These are phyloP conservation scores for Drosophila lacicola DNA, from an alignment of 2,888 invertebrate species.

Conservation along the genomic window DNA sequence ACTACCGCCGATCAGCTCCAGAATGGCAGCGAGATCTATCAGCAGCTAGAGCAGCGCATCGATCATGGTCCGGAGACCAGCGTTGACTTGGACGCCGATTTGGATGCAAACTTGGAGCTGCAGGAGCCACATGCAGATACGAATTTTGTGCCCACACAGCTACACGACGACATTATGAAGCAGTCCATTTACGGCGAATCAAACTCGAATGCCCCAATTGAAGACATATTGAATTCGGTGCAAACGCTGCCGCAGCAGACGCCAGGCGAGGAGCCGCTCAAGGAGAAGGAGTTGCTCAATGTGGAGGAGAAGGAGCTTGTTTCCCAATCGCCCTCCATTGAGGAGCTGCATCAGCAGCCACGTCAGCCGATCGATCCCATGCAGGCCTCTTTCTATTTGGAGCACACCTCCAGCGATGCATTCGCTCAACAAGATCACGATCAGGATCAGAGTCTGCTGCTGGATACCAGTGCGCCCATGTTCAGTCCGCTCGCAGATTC, in stretches of 20 bases:
- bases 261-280: conserved; percentile 53
- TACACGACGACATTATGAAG: conserved; percentile 73
- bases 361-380: conserved; percentile 63
- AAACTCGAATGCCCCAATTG: conserved; percentile 63
- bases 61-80: conserved; percentile 81
- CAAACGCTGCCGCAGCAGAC: conserved; percentile 79
- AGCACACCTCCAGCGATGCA: conserved; percentile 64
- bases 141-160: conserved; percentile 9
- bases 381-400: conserved; percentile 79
- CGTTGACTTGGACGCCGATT: conserved; percentile 67
- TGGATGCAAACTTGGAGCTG: conserved; percentile 35
- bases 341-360: conserved; percentile 74
- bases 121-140: conserved; percentile 1
- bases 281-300: conserved; percentile 76
- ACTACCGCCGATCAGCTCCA: conserved; percentile 34
- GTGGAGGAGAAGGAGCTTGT: conserved; percentile 81
- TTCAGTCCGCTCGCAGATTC: conserved; percentile 43
- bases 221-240: conserved; percentile 83
- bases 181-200: conserved; percentile 77
- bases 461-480: conserved; percentile 62
- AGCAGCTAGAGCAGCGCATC: conserved; percentile 35
- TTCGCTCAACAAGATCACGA: conserved; percentile 22
- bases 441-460: conserved; percentile 53
- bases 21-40: conserved; percentile 42
- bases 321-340: conserved; percentile 82